Evolutionary conservation across 2,888 invertebrate species (phyloP), one percentile per base, ranked within the genome.

Genomic region (Penaeus monodon): DNA sequence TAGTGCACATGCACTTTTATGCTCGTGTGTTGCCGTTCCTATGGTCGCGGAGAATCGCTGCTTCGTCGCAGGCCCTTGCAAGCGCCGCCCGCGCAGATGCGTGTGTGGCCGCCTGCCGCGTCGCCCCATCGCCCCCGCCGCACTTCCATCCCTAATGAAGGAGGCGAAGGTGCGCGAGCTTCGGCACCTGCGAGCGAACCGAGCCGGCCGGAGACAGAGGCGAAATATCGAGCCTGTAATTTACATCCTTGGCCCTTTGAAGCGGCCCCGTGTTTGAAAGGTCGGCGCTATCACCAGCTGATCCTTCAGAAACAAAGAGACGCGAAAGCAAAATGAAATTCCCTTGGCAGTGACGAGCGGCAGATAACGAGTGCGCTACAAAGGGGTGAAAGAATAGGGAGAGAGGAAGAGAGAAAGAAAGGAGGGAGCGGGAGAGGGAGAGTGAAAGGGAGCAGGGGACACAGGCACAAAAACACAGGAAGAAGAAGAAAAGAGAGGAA

Each of bases 311-410:
- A 66, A 84, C 84, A 84, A 84, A 84, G 84, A 57, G 70, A 84
- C 68, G 70, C 78, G 77, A 84, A 84, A 79, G 84, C 49, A 84
- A 84, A 84, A 84, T 84, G 84, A 84, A 78, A 84, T 84, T 84
- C 84, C 84, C 70, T 57, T 78, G 68, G 79, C 68, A 64, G 44
- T 84, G 84, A 78, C 49, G 84, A 84, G 84, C 77, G 84, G 57
- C 57, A 57, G 57, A 57, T 57, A 57, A 57, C 57, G 57, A 57
- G 57, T 57, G 57, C 57, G 57, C 57, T 57, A 57, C 57, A 57
- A 57, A 57, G 57, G 57, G 57, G 57, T 4, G 57, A 57, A 57
- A 57, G 57, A 57, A 57, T 83, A 44, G 57, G 64, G 64, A 65
- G 83, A n/a, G 24, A 57, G 70, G 70, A 57, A 33, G 63, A 33